Evolutionary conservation across 2,888 invertebrate genomes (phyloP), one percentile per base, ranked within the genome.

Genomic region (Drosophila peninsularis): DNA sequence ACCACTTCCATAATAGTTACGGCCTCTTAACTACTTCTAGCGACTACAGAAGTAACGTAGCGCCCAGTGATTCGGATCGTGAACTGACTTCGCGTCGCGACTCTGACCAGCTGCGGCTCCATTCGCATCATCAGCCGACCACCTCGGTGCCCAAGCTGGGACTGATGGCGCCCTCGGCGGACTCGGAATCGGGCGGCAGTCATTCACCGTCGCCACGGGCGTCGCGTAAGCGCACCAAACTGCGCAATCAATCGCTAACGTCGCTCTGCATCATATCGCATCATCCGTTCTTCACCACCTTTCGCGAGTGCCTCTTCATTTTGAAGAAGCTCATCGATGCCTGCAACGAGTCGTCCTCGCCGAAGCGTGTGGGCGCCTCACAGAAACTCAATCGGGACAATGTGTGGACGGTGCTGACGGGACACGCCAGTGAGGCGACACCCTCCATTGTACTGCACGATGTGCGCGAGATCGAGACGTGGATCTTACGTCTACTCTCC

Each of bases 241-340:
- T 97, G 80, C 94, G 97, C 85, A 98, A 97, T 93, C 97, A 98
- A 92, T 98, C 99, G 14, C 93, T 99, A 80, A 99, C 99, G 41
- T 99, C 99, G 53, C 94, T 99, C 63, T 99, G 99, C 93, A 95
- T 99, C 82, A 94, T 99, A 63, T 99, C 99, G 72, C 99, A 99
- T 94, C 99, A 99, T 94, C 99, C 99, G 39, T 99, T 99, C 93
- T 98, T 99, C 93, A 97, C 99, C 73, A 98, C 97, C 90, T 99
- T 99, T 94, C 96, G 99, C 79, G 98, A 99, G 94, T 98, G 99
- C 94, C 95, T 99, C 85, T 97, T 97, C 93, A 96, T 98, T 86
- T 94, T 99, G 90, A 97, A 98, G 93, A 97, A 97, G 91, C 94
- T 99, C 80, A 98, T 99, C 88, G 99, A 99, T 93, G 98, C 98